A percentile compares a stretch with the other conserved stretches of the same genome.
phyloP scores from a whole-genome alignment of 92 coral and sea anemone genomes.

The Blastomussa wellsi region DNA sequence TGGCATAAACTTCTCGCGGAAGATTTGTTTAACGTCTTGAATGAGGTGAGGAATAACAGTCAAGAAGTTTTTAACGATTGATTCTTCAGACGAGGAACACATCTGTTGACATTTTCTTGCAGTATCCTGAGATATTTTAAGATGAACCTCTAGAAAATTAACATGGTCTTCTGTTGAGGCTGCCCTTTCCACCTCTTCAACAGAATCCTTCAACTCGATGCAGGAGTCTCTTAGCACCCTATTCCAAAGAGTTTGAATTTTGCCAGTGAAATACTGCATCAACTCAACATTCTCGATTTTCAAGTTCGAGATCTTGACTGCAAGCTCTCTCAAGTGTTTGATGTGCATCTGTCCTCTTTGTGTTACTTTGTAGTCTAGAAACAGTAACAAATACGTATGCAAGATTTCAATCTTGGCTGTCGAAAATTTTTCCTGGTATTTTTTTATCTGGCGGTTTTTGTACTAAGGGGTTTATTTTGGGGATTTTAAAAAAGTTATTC shows the following conservation, averaged over 20 bases:
- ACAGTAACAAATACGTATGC: neutral
- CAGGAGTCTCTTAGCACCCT: neutral
- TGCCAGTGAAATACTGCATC: neutral
- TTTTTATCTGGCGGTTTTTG: too few relatives aligned
- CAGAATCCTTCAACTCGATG: neutral
- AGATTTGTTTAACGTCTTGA: slow-evolving; percentile 7
- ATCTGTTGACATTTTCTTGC: neutral
- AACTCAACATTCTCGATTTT: neutral
- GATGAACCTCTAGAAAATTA: neutral
- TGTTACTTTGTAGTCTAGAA: slow-evolving; percentile 10
- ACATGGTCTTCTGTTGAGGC: neutral
- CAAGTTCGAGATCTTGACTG: slow-evolving; percentile 4
- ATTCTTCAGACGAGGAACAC: neutral
- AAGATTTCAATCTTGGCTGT: neutral
- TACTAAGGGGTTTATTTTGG: too few relatives aligned
- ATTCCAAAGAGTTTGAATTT: slow-evolving; percentile 2
- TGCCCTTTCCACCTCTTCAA: neutral
- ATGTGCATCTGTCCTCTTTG: slow-evolving; percentile 34
- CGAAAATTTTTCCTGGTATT: too few relatives aligned
- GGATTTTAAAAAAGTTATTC: too few relatives aligned
- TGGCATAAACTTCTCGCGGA: neutral
- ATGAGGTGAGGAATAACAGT: neutral
- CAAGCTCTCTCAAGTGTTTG: slow-evolving; percentile 16
- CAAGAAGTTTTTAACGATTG: neutral
- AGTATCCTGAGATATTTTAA: neutral